Percentiles rank a stretch among this genome's conserved stretches.
Conservation (phyloP, 2,888 invertebrate genomes). For the Dolichomitus sp. region DNA sequence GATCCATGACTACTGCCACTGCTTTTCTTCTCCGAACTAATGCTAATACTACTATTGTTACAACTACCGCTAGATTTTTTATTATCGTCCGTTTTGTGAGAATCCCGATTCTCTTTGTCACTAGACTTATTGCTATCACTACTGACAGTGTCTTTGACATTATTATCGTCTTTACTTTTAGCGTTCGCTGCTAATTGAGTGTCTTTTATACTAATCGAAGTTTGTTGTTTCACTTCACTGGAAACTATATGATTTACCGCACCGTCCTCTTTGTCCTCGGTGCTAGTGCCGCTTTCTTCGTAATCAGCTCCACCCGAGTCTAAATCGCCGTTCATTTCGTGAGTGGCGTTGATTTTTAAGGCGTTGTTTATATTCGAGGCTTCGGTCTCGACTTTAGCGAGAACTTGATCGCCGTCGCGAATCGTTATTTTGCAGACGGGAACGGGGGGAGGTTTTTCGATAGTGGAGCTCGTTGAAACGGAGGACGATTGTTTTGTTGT, state of each 20-base stretch:
- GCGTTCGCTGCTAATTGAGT: conserved; percentile 64
- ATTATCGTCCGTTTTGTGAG: conserved; percentile 86
- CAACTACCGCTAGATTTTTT: conserved; percentile 75
- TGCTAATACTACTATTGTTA: conserved; percentile 70
- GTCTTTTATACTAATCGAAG: conserved; percentile 75
- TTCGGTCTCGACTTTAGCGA: conserved; percentile 88
- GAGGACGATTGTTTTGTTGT: conserved; percentile 76
- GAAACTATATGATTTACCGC: conserved; percentile 69
- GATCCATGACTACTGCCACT: conserved; percentile 84
- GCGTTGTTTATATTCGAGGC: conserved; percentile 79
- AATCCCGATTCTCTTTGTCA: conserved; percentile 86
- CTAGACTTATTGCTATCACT: conserved; percentile 87
- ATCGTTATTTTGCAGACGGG: conserved; percentile 89
- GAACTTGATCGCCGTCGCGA: conserved; percentile 91
- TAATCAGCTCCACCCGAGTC: conserved; percentile 77
- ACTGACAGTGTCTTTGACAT: conserved; percentile 77
- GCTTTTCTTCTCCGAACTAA: conserved; percentile 80
- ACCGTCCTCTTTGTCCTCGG: conserved; percentile 65
- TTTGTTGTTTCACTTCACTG: conserved; percentile 78
- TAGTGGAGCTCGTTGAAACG: conserved; percentile 59
- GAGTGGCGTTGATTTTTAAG: conserved; percentile 72
- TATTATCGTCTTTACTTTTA: conserved; percentile 73
- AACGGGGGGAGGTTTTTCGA: conserved; percentile 72
- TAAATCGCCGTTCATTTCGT: conserved; percentile 77
- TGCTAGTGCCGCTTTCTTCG: conserved; percentile 59